Base-by-base conservation (phyloP, 2,888 invertebrate species). In the Drosophila siamana region DNA sequence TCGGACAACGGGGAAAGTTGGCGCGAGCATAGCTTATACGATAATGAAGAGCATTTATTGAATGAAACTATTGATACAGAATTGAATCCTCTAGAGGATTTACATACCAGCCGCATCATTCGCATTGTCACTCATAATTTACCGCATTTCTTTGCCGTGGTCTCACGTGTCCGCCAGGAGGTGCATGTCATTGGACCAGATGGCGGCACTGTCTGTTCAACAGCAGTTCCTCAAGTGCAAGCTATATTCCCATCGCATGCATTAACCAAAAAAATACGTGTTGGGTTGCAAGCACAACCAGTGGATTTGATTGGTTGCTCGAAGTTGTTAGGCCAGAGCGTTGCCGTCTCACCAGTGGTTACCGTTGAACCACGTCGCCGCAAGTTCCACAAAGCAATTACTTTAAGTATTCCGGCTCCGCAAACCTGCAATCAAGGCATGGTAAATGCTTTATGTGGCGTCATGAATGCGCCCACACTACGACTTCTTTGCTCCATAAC, bases 331-430 rank as follows among this genome's bases (percentile, higher is more conserved):
- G 99, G 99, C 68, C 98, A 99, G 90, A 96, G 98, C 77, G 99
- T 98, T 28, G 98, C 98, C 13, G 99, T 99, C 24, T 98, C 98
- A 62, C 99, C 99, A 33, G 98, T 99, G 69, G 97, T 99, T 67
- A 99, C 99, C 0, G 98, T 99, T 64, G 99, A 99, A 93, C 99
- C 99, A 11, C 93, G 99, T 50, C 94, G 99, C 50, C 94, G 99
- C 77, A 99, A 99, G 94, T 99, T 99, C 95, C 99, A 99, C 92
- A 98, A 99, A 92, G 97, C 98, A 36, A 99, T 99, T 90, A 99
- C 98, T 71, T 94, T 99, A 83, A 99, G 98, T 62, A 97, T 99
- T 92, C 99, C 99, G 7, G 94, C 98, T 89, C 95, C 96, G 1
- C 94, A 95, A 88, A 92, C 94, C 4, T 93, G 93, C 69, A 93